Evolutionary conservation across 2,113 vertebrate species (phyloP).

Genomic region (Anthoscopus minutus): DNA sequence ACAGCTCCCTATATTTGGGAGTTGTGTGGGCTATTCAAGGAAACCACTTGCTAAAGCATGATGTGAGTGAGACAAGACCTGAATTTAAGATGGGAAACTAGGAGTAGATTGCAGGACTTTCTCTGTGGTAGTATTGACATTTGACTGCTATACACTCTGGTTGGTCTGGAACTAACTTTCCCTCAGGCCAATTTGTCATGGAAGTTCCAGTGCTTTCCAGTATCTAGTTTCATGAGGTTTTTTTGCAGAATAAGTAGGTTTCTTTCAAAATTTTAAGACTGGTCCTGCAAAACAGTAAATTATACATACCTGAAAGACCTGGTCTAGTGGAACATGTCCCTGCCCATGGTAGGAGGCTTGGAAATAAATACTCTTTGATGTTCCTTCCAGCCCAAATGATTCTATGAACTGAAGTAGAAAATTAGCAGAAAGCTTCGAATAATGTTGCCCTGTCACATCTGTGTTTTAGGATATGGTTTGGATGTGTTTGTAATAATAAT

Average conservation of each 20-base stretch:
- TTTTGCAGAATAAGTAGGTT: neutral
- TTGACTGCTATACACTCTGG: neutral
- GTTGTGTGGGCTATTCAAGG: neutral
- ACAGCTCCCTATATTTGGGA: neutral
- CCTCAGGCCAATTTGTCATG: neutral
- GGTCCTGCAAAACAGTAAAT: neutral
- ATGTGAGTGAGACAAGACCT: neutral
- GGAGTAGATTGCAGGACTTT: neutral
- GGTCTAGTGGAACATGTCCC: neutral
- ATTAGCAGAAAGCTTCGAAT: neutral
- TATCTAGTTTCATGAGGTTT: neutral
- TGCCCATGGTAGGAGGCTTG: neutral
- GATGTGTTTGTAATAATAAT: neutral
- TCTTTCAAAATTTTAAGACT: neutral
- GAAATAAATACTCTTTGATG: neutral
- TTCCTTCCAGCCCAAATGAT: neutral
- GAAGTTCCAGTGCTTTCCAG: neutral
- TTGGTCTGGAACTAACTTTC: neutral
- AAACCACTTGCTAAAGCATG: neutral
- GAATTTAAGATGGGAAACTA: neutral
- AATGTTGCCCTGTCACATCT: neutral
- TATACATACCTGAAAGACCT: neutral
- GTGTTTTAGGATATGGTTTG: neutral
- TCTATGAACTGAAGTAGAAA: neutral
- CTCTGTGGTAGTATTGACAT: neutral